These are phyloP conservation scores for Cyaniris semiargus DNA, from an alignment of 2,888 invertebrate genomes.

Conservation along the genomic window DNA sequence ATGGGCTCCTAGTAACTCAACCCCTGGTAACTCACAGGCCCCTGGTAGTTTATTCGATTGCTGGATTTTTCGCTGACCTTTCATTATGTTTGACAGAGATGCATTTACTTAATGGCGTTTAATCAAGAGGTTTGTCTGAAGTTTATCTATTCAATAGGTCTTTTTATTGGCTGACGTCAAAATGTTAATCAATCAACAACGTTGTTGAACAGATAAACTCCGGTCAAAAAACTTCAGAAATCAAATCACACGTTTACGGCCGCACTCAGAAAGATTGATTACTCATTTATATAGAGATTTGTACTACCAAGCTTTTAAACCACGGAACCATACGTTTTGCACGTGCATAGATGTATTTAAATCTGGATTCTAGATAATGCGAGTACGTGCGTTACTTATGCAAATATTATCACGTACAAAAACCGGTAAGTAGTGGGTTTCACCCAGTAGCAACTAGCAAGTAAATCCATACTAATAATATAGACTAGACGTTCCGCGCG, in stretches of 20 bases:
- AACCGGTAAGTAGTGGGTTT: neutral
- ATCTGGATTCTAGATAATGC: neutral
- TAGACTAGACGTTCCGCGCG: no score
- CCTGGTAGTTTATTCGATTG: neutral
- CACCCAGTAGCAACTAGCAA: neutral
- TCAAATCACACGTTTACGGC: no score
- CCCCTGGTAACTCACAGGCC: slow-evolving; percentile 13
- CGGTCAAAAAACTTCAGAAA: no score
- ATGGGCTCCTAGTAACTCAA: slow-evolving; percentile 18
- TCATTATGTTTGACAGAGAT: neutral
- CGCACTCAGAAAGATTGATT: no score
- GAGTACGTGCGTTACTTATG: neutral
- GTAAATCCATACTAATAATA: neutral
- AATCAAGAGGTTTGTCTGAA: neutral
- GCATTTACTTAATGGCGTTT: neutral
- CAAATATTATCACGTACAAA: neutral
- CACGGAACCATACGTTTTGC: neutral
- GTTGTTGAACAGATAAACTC: no score
- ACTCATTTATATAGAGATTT: no score
- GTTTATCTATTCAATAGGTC: neutral
- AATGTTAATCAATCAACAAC: no score
- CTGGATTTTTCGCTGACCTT: slow-evolving; percentile 10
- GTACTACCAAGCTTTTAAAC: neutral
- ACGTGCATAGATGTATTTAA: neutral
- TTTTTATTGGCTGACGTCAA: no score